Evolutionary conservation across 2,888 invertebrate species (phyloP), one percentile per base, ranked within the genome.

Genomic region (Trisateles emortualis): DNA sequence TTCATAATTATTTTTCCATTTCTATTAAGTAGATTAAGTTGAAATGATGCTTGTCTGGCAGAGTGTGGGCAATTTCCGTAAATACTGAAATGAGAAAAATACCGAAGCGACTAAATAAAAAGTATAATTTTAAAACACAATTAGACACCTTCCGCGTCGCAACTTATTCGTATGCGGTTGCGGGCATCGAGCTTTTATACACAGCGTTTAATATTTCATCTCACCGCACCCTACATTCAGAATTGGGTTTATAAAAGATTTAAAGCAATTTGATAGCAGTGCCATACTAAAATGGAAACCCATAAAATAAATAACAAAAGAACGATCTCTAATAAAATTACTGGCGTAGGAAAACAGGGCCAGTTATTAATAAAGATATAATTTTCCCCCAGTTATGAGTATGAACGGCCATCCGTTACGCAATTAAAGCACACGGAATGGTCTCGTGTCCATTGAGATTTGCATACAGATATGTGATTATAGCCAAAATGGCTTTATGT

Each of bases 381-480:
- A 86, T 87, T 85, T 79, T 68, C 60, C 74, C 68, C 64, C 79
- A 72, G 78, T 83, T 82, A 82, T 76, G 84, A 74, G 79, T 74
- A 75, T 70, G 77, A 79, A 84, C 77, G 76, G 76, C 82, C 85
- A 81, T 81, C 78, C 80, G 81, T 83, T 79, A 80, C 74, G 83
- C 86, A 87, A 87, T 89, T 87, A 88, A 86, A 83, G 73, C 82
- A 73, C 73, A 74, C 75, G 78, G 74, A 82, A 85, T 80, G 82
- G 78, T 68, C 75, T 63, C 68, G 48, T 76, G 80, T 83, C 86
- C 86, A 83, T 81, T 78, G 86, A 87, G 87, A 88, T 89, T 89
- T 88, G 89, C 89, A 88, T 88, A 86, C 80, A 86, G 84, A 88
- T 86, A 83, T 81, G 80, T 81, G 81, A 86, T 89, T 87, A 85